A percentile compares a stretch with the other conserved stretches of the same genome.
These are phyloP conservation scores for Mohoua ochrocephala DNA, from an alignment of 2,113 vertebrate genomes.

Conservation along the genomic window DNA sequence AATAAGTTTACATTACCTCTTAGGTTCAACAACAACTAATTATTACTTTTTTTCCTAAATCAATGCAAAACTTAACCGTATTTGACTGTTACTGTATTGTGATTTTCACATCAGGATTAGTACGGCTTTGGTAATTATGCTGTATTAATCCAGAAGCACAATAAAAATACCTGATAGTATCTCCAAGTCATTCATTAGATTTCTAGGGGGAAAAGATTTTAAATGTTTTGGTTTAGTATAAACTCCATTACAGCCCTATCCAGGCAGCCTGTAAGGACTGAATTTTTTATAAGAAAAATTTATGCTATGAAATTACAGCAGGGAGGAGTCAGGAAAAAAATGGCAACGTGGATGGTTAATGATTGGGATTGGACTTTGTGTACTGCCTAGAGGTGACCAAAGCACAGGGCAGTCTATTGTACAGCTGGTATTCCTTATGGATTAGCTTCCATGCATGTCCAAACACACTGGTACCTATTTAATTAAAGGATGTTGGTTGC, in stretches of 20 bases:
- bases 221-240: neutral
- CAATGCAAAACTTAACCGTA: neutral
- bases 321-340: neutral
- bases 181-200: neutral
- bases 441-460: neutral
- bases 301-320: neutral
- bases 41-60: neutral
- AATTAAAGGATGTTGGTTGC: neutral
- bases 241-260: neutral
- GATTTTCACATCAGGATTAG: neutral
- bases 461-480: neutral
- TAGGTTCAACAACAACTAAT: neutral
- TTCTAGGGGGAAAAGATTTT: neutral
- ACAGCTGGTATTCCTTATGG: neutral
- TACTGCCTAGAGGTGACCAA: neutral
- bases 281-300: neutral
- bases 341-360: neutral
- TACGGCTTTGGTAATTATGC: neutral
- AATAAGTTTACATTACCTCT: neutral
- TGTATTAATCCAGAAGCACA: neutral
- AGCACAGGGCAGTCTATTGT: neutral
- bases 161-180: neutral
- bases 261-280: neutral
- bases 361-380: neutral
- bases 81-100: neutral